Base-by-base conservation (phyloP, 1,140 invertebrate genomes). In the Asobara japonica region DNA sequence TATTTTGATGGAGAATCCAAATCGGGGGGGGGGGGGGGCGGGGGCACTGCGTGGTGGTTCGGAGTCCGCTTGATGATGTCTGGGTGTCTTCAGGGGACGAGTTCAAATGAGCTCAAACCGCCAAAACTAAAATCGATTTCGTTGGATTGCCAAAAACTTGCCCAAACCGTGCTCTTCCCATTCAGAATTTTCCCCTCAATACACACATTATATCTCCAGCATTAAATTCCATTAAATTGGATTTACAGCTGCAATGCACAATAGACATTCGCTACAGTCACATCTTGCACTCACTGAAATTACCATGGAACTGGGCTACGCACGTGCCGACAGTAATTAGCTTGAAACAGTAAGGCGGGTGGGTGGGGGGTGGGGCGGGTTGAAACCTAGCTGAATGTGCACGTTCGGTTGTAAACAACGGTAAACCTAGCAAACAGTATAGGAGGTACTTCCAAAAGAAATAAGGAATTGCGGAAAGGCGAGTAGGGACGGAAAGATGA, bases 291-390 rank as follows among this genome's bases (percentile, higher is more conserved):
- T 38, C 11, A 41, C 41, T 71, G 38, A 45, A 71, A 65, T 71
- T 71, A 65, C 61, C 29, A 65, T 71, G 69, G 48, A 71, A 65
- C 62, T 71, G 36, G 69, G 69, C 64, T 71, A 71, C 69, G 73
- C 73, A 74, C 73, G 73, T 74, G 73, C 69, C 64, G 38, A 71
- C 65, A 62, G 65, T 74, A 74, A 74, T 74, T 74, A 74, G 69
- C 69, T 71, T 48, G 16, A 38, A 69, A 71, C 31, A 67, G 65
- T 51, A 71, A 74, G 2, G 41, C n/a, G n/a, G n/a, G n/a, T n/a
- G n/a, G n/a, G n/a, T n/a, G 41, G 13, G 11, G 31, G 7, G 18
- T 16, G n/a, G 41, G 41, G 41, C n/a, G 7, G 41, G n/a, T n/a
- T 18, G 41, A 16, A 68, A 74, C 31, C 20, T 41, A 48, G 41